A percentile compares a stretch with the other conserved stretches of the same genome.
Evolutionary conservation across 2,888 invertebrate genomes (phyloP).

Genomic region (Xanthia icteritia): DNA sequence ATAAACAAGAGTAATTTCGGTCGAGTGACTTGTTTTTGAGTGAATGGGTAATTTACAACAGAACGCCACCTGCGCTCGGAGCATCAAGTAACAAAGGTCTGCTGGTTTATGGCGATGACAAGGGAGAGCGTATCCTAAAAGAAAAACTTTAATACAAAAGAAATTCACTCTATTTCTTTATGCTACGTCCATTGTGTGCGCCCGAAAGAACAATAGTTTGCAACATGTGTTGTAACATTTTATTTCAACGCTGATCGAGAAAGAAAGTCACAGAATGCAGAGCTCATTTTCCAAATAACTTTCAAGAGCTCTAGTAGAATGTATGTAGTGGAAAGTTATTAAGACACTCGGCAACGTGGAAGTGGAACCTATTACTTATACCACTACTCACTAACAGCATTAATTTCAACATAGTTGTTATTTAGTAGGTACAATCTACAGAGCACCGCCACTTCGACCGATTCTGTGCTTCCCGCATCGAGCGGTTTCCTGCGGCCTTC

Average conservation of each 20-base stretch:
- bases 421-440: neutral
- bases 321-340: slow-evolving; percentile 1
- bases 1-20: slow-evolving; percentile 56
- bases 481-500: too few relatives aligned
- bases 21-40: slow-evolving; percentile 68
- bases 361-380: neutral
- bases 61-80: slow-evolving; percentile 68
- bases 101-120: slow-evolving; percentile 64
- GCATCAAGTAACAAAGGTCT: slow-evolving; percentile 65
- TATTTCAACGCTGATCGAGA: slow-evolving; percentile 30
- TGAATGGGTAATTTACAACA: slow-evolving; percentile 70
- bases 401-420: neutral
- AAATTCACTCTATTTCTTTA: slow-evolving; percentile 67
- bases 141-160: slow-evolving; percentile 67
- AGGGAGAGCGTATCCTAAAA: slow-evolving; percentile 56
- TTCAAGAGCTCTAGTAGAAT: neutral
- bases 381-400: neutral
- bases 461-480: too few relatives aligned
- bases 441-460: too few relatives aligned
- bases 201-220: slow-evolving; percentile 37
- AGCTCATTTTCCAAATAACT: slow-evolving; percentile 22
- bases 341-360: neutral
- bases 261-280: slow-evolving; percentile 14
- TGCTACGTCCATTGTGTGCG: slow-evolving; percentile 33
- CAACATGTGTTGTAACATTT: slow-evolving; percentile 45